A percentile compares a stretch with the other conserved stretches of the same genome.
These are phyloP conservation scores for Oryzias dopingdopingensis DNA, from an alignment of 2,797 vertebrate species.

Conservation along the genomic window DNA sequence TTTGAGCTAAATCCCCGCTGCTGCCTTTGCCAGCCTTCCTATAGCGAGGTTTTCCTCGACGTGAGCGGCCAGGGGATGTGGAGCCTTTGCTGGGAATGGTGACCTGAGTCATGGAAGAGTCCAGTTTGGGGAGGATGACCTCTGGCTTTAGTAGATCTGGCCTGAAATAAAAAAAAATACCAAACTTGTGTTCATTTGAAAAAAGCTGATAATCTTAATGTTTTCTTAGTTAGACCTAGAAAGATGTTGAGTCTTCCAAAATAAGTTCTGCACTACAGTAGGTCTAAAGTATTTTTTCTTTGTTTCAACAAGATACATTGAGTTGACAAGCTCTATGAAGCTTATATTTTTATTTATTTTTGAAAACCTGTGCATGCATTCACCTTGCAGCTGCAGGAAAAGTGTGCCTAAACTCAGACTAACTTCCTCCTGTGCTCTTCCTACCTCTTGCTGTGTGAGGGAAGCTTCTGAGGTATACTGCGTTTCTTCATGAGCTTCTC, in stretches of 20 bases:
- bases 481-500: conserved; percentile 97
- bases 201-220: no score
- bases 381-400: not conserved
- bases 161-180: conserved; percentile 61
- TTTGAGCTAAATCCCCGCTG: conserved; percentile 85
- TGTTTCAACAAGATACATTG: no score
- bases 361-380: not conserved
- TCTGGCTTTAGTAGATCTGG: conserved; percentile 94
- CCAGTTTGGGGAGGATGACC: conserved; percentile 89
- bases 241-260: no score
- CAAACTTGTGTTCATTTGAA: no score
- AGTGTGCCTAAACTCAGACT: not conserved
- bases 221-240: no score
- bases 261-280: no score
- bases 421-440: conserved; percentile 1
- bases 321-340: no score
- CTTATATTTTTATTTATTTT: not conserved
- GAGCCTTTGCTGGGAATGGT: conserved; percentile 89
- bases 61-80: conserved; percentile 88
- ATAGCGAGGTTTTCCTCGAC: conserved; percentile 89
- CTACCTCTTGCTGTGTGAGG: conserved; percentile 89
- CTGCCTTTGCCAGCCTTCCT: conserved; percentile 87
- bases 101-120: conserved; percentile 89
- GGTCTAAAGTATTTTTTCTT: no score
- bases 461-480: conserved; percentile 90